Base-by-base conservation (phyloP, 2,797 vertebrate species). In the Pseudomugil gertrudae region DNA sequence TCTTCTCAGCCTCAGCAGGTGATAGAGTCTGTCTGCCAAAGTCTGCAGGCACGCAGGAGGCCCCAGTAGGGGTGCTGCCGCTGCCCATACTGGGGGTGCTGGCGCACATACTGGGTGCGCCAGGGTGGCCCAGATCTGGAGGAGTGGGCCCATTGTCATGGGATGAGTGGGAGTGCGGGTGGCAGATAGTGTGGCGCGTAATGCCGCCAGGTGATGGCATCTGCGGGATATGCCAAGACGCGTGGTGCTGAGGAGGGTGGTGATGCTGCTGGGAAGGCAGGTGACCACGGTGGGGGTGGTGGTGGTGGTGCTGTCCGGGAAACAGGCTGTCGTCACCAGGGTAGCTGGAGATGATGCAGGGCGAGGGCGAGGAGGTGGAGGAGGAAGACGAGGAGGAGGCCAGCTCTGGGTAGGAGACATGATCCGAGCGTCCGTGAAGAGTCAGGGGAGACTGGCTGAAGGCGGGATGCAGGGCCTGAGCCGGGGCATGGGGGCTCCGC, bases 361-460 rank as follows among this genome's bases (percentile, higher is more conserved):
- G 81, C 2, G 93, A 92, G 23, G 97, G 96, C 4, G 97, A 96
- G 76, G 97, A 96, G 76, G 95, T 88, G 66, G 92, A 90, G 74
- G 97, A 96, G 33, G 97, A 95, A 66, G 97, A 96, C 53, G 95
- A 91, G 0, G 90, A 94, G 13, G 94, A 93, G 66, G 95, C 95
- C 88, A 98, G 94, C 91, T 99, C 97, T 0, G 97, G 96, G 88
- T 97, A 96, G 92, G 96, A 97, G 94, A 98, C 95, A 85, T 96
- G 97, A 90, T 99, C 97, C 24, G 97, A 95, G 92, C 97, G 95
- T 88, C 97, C 96, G 67, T 98, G 97, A 68, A 99, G 94, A 55
- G 96, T 93, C 61, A 98, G 93, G 10, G 96, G 94, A n/a, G 96
- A 97, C 92, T 96, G 96, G 72, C 95, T 93, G 87, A 99, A 99